A percentile compares a stretch with the other conserved stretches of the same genome.
These are phyloP conservation scores for Ciconia maguari DNA, from an alignment of 2,113 vertebrate genomes.

Conservation along the genomic window DNA sequence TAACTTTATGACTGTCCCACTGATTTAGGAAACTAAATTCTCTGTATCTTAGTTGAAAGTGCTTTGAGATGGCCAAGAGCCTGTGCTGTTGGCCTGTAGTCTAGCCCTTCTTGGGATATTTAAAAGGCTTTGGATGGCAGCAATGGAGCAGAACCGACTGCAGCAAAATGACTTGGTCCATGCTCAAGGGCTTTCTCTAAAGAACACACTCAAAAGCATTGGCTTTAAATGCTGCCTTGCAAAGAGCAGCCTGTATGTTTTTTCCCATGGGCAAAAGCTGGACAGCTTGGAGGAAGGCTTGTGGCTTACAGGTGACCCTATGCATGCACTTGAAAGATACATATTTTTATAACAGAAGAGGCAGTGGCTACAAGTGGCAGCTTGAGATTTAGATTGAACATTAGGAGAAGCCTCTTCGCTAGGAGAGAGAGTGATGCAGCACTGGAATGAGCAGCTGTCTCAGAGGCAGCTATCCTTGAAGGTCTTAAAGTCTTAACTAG, in stretches of 20 bases:
- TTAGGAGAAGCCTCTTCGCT: background rate
- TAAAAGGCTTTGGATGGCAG: background rate
- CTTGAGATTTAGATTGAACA: background rate
- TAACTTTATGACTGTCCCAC: background rate
- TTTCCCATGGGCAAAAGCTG: background rate
- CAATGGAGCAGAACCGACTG: background rate
- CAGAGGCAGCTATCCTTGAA: accelerated
- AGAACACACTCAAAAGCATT: background rate
- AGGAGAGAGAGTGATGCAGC: background rate
- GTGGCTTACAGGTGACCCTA: background rate
- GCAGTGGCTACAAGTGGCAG: background rate
- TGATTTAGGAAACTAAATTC: background rate
- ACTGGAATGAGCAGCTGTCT: background rate
- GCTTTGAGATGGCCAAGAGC: background rate
- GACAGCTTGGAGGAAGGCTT: background rate
- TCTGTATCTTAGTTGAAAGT: background rate
- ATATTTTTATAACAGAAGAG: background rate
- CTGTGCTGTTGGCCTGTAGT: background rate
- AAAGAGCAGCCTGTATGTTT: background rate
- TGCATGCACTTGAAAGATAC: background rate
- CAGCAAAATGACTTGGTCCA: background rate
- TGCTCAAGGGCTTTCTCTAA: background rate
- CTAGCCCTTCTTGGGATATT: background rate
- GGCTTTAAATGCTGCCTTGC: background rate
- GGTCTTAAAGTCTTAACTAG: background rate